Evolutionary conservation across 2,888 invertebrate genomes (phyloP).

Genomic region (Apamea monoglypha): DNA sequence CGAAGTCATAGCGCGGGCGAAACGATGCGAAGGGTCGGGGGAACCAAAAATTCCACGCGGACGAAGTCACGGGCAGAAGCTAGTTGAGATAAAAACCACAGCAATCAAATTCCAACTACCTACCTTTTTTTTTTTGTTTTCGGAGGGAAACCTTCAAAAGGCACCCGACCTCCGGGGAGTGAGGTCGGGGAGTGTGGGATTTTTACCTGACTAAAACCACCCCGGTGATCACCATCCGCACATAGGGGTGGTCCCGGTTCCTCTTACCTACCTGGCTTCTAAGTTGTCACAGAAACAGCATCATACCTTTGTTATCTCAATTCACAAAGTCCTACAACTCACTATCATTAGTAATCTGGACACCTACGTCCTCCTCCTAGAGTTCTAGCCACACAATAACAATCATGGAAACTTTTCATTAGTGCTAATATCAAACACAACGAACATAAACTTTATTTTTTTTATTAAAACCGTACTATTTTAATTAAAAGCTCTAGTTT

Average conservation of each 20-base stretch:
- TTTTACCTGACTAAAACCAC: no score
- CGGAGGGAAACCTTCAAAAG: no score
- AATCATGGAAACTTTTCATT: slow-evolving; percentile 30
- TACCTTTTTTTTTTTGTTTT: no score
- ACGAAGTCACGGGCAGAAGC: no score
- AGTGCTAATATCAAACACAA: slow-evolving; percentile 23
- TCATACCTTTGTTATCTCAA: not conserved
- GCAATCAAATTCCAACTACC: no score
- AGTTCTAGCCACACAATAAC: not conserved
- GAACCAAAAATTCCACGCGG: no score
- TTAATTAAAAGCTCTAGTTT: slow-evolving; percentile 35
- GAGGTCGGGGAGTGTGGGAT: no score
- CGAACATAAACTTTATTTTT: not conserved
- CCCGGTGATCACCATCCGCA: no score
- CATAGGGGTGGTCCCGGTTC: no score
- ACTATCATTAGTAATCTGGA: slow-evolving; percentile 17
- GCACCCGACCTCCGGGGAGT: no score
- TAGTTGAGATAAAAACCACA: not conserved
- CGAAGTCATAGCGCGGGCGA: no score
- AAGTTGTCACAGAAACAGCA: slow-evolving; percentile 5
- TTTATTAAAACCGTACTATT: slow-evolving; percentile 26
- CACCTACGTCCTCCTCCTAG: not conserved
- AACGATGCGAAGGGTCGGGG: no score
- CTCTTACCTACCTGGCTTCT: not conserved
- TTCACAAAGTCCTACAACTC: slow-evolving; percentile 10